These are phyloP conservation scores for Phymanthus crucifer DNA, from an alignment of 92 coral and sea anemone genomes.

Conservation along the genomic window DNA sequence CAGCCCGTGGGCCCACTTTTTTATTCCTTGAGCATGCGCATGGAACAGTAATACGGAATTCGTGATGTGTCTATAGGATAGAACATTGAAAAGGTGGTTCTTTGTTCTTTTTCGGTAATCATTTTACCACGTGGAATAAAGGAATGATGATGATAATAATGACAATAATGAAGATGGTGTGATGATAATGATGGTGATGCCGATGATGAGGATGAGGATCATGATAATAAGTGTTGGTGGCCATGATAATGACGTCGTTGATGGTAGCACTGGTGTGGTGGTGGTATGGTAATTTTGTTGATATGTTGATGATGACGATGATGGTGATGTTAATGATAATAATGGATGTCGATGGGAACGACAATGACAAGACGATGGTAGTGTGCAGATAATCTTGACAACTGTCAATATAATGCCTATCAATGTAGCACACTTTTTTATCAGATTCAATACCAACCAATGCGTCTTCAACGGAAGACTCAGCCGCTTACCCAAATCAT, in stretches of 20 bases:
- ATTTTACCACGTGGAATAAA: no score
- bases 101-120: no score
- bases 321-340: background rate
- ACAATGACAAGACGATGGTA: background rate
- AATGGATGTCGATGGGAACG: background rate
- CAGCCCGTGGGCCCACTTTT: no score
- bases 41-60: no score
- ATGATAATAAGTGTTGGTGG: background rate
- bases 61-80: no score
- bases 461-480: constrained; percentile 68
- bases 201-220: no score
- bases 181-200: no score
- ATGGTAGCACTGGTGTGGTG: background rate
- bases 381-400: background rate
- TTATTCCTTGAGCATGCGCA: no score
- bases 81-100: no score
- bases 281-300: background rate
- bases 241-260: background rate
- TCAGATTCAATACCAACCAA: constrained; percentile 66
- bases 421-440: background rate
- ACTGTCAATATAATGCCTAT: background rate
- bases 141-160: no score
- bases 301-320: background rate
- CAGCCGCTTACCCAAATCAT: constrained; percentile 57
- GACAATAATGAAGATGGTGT: no score